Conservation (phyloP, 1,140 invertebrate genomes). For the Euglossa dilemma region DNA sequence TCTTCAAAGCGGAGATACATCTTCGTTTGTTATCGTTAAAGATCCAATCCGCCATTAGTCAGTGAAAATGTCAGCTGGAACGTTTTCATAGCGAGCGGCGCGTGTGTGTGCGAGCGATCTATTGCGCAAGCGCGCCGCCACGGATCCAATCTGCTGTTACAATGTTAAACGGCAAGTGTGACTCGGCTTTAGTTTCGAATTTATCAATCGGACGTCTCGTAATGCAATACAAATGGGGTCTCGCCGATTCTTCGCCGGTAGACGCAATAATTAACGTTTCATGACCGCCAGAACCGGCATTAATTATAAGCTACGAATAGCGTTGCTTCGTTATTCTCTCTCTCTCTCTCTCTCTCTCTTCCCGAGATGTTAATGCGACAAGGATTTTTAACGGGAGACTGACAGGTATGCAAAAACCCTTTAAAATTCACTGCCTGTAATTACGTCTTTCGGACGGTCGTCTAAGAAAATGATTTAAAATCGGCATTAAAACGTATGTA, state of each 20-base stretch:
- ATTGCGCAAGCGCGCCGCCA: conserved; percentile 26
- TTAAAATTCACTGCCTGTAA: conserved; percentile 3
- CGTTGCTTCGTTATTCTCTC: conserved; percentile 20
- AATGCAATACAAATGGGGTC: background rate
- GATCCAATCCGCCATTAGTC: conserved; percentile 47
- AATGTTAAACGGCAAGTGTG: conserved; percentile 39
- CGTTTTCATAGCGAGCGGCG: conserved; percentile 29
- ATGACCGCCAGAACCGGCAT: conserved; percentile 20
- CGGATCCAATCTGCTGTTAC: background rate
- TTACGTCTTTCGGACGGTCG: background rate
- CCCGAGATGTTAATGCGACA: background rate
- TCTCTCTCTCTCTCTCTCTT: no score
- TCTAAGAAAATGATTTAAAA: background rate
- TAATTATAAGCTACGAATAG: conserved; percentile 27
- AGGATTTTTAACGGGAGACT: background rate
- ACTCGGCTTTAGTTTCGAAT: conserved; percentile 35
- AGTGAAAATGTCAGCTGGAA: conserved; percentile 33
- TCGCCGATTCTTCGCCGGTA: conserved; percentile 3
- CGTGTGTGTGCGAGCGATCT: conserved; percentile 17
- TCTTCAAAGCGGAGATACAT: background rate
- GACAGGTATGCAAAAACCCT: background rate
- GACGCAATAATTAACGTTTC: conserved; percentile 44
- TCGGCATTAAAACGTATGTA: background rate
- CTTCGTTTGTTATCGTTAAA: conserved; percentile 40
- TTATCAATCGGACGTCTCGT: conserved; percentile 20